Percentiles rank a stretch among this genome's conserved stretches.
phyloP scores from a whole-genome alignment of 2,113 vertebrate genomes.

The Caloenas nicobarica region DNA sequence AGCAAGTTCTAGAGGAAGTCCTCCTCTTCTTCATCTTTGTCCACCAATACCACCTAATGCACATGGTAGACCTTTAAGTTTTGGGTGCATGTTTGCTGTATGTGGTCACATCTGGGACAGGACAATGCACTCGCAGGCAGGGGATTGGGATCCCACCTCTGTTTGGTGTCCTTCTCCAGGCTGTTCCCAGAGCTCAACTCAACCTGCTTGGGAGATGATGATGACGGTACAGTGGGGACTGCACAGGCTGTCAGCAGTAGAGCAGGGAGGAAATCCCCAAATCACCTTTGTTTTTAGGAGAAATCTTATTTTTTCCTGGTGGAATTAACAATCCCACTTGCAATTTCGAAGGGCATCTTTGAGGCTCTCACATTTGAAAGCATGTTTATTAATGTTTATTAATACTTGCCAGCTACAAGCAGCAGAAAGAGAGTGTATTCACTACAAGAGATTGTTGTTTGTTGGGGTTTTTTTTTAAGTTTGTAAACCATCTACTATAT shows the following conservation, averaged over 20 bases:
- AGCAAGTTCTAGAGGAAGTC: background rate
- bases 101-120: fast-evolving
- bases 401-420: background rate
- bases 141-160: background rate
- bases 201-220: background rate
- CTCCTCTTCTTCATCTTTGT: background rate
- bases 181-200: background rate
- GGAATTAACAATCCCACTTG: background rate
- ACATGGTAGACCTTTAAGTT: fast-evolving
- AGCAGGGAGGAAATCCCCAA: background rate
- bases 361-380: background rate
- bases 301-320: background rate
- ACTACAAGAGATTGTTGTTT: background rate
- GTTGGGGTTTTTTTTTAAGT: background rate
- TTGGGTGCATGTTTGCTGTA: fast-evolving
- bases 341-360: background rate
- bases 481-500: fast-evolving
- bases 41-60: background rate
- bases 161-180: background rate
- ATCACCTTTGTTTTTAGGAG: background rate
- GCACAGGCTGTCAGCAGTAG: background rate
- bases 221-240: fast-evolving
- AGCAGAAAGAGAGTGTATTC: background rate
- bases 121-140: fast-evolving
- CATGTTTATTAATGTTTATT: too few relatives aligned